Evolutionary conservation across 2,888 invertebrate genomes (phyloP).

Genomic region (Pyralis farinalis): DNA sequence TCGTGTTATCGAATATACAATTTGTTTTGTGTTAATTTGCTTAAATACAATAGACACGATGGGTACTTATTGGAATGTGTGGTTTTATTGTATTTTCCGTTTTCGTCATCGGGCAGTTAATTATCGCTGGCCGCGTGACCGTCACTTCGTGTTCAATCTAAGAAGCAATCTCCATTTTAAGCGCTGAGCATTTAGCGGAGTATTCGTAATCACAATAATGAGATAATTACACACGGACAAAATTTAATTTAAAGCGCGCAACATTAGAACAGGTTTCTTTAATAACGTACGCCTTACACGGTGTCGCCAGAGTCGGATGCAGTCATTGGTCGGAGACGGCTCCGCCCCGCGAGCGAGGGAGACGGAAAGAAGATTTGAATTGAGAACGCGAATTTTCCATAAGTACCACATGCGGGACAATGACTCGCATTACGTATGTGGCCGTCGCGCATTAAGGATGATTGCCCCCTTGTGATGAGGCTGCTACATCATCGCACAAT

Average conservation of each 20-base stretch:
- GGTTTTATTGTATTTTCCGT: slow-evolving; percentile 34
- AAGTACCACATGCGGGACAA: slow-evolving; percentile 80
- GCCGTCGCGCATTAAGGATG: slow-evolving; percentile 78
- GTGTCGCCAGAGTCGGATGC: slow-evolving; percentile 74
- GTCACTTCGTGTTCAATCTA: slow-evolving; percentile 48
- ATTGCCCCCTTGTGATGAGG: slow-evolving; percentile 80
- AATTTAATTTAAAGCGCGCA: slow-evolving; percentile 81
- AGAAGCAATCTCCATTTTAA: slow-evolving; percentile 68
- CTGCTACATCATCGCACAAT: slow-evolving; percentile 77
- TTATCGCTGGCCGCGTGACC: slow-evolving; percentile 51
- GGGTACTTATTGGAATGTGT: slow-evolving; percentile 29
- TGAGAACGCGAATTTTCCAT: slow-evolving; percentile 81
- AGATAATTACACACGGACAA: slow-evolving; percentile 81
- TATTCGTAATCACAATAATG: slow-evolving; percentile 80
- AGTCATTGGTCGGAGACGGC: slow-evolving; percentile 76
- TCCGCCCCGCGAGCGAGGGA: slow-evolving; percentile 79
- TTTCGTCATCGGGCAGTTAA: slow-evolving; percentile 40
- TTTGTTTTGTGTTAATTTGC: slow-evolving; percentile 57
- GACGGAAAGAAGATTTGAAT: slow-evolving; percentile 79
- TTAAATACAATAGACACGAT: slow-evolving; percentile 24
- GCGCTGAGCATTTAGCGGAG: slow-evolving; percentile 74
- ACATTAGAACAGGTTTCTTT: slow-evolving; percentile 82
- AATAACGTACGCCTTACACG: slow-evolving; percentile 80
- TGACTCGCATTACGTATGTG: slow-evolving; percentile 81
- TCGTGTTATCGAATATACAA: slow-evolving; percentile 61